A percentile compares a stretch with the other conserved stretches of the same genome.
Conservation (phyloP, 2,888 invertebrate species). For the Carpatolechia fugitivella region DNA sequence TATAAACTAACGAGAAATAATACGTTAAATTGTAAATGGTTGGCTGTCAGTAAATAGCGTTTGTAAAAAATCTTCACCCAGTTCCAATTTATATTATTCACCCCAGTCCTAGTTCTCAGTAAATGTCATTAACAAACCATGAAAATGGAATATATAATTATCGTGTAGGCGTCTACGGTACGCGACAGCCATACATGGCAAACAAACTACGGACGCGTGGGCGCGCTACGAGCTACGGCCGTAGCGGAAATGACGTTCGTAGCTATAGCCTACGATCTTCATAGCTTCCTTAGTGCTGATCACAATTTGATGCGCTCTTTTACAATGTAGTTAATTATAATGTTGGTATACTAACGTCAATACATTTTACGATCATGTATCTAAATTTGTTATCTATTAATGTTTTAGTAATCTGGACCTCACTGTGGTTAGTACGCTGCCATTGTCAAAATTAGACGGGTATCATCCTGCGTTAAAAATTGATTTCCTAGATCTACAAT, state of each 20-base stretch:
- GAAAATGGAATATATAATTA: neutral
- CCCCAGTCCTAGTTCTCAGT: too few species aligned
- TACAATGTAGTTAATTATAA: neutral
- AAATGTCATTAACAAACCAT: too few species aligned
- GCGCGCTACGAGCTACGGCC: neutral
- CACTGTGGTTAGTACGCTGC: too few species aligned
- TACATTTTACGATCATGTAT: neutral
- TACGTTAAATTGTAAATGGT: too few species aligned
- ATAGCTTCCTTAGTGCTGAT: neutral
- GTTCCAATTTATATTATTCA: too few species aligned
- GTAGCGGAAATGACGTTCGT: constrained; percentile 2
- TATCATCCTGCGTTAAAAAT: too few species aligned
- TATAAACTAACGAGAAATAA: too few species aligned
- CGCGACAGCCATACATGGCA: neutral
- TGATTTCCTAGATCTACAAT: too few species aligned
- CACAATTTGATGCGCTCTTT: neutral
- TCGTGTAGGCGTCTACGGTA: neutral
- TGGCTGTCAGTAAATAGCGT: too few species aligned
- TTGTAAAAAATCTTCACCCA: too few species aligned
- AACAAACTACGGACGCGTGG: neutral
- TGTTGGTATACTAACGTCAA: neutral
- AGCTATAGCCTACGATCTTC: neutral
- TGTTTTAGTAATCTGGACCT: too few species aligned
- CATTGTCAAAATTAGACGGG: too few species aligned
- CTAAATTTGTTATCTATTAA: neutral